These are phyloP conservation scores for Archegozetes longisetosus DNA, from an alignment of 1,140 invertebrate species.

Conservation along the genomic window DNA sequence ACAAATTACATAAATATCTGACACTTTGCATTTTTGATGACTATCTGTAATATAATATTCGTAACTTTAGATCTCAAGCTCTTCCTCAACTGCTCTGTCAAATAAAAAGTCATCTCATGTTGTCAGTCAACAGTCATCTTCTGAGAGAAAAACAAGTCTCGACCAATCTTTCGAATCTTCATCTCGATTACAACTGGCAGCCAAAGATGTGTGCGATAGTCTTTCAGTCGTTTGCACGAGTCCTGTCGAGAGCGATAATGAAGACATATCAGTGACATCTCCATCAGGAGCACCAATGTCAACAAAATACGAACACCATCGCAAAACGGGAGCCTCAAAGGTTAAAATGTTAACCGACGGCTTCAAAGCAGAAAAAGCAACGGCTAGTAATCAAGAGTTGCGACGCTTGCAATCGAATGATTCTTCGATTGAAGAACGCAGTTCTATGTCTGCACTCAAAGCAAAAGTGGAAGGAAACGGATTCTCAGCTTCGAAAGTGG, in stretches of 20 bases:
- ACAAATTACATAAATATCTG: too few species aligned
- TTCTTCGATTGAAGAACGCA: constrained; percentile 56
- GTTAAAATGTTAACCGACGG: constrained; percentile 50
- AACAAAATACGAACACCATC: constrained; percentile 12
- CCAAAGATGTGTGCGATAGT: neutral
- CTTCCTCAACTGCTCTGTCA: neutral
- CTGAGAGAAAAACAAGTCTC: neutral
- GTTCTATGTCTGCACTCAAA: constrained; percentile 36
- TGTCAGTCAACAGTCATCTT: neutral
- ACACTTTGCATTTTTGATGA: too few species aligned
- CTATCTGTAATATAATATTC: too few species aligned
- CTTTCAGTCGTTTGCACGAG: neutral
- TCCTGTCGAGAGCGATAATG: neutral
- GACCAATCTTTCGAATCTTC: too few species aligned
- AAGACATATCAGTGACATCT: neutral
- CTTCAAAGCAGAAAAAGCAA: constrained; percentile 53
- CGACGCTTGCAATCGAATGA: constrained; percentile 59
- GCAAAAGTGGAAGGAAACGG: constrained; percentile 53
- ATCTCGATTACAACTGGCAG: neutral
- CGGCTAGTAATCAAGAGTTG: constrained; percentile 57
- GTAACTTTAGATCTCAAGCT: neutral
- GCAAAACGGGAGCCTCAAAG: constrained; percentile 5
- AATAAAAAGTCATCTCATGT: neutral
- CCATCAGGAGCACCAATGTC: neutral
- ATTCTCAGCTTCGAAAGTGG: constrained; percentile 52